Percentiles rank a stretch among this genome's conserved stretches.
Evolutionary conservation across 2,113 vertebrate species (phyloP).

Genomic region (Zeus faber): DNA sequence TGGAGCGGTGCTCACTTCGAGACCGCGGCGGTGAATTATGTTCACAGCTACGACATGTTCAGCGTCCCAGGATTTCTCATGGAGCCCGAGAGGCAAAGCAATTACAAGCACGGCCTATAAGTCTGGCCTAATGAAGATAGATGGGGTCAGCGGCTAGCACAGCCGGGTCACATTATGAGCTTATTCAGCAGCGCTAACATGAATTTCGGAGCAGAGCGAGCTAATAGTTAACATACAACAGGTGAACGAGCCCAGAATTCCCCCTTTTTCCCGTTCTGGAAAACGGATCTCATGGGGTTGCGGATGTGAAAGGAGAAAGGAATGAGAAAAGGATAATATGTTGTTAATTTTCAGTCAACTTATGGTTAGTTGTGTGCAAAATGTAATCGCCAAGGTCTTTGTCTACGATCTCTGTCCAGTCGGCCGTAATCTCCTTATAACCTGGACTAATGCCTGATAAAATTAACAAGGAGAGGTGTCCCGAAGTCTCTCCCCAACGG

Average conservation of each 20-base stretch:
- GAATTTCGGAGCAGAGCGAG: conserved; percentile 23
- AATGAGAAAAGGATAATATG: conserved; percentile 17
- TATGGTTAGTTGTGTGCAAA: conserved; percentile 29
- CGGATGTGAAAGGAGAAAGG: conserved; percentile 35
- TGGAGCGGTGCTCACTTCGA: conserved; percentile 20
- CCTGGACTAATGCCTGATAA: conserved; percentile 38
- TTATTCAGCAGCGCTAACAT: conserved; percentile 41
- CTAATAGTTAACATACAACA: conserved; percentile 37
- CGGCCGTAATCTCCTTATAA: conserved; percentile 45
- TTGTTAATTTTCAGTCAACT: conserved; percentile 24
- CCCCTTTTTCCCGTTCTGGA: background rate
- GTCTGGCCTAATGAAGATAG: conserved; percentile 59
- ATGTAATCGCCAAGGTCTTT: conserved; percentile 36
- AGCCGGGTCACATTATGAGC: conserved; percentile 36
- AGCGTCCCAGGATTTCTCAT: conserved; percentile 52
- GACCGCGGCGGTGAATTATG: conserved; percentile 43
- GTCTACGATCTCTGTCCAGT: conserved; percentile 29
- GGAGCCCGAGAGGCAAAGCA: conserved; percentile 44
- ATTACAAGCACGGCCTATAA: conserved; percentile 56
- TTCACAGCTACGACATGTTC: conserved; percentile 20
- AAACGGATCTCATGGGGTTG: conserved; percentile 18
- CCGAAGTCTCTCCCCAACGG: conserved; percentile 16
- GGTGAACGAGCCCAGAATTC: conserved; percentile 35
- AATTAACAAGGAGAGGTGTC: conserved; percentile 28
- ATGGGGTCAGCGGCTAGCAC: conserved; percentile 51